Evolutionary conservation across 2,797 vertebrate genomes (phyloP), one percentile per base, ranked within the genome.

Genomic region (Cyprinella venusta): DNA sequence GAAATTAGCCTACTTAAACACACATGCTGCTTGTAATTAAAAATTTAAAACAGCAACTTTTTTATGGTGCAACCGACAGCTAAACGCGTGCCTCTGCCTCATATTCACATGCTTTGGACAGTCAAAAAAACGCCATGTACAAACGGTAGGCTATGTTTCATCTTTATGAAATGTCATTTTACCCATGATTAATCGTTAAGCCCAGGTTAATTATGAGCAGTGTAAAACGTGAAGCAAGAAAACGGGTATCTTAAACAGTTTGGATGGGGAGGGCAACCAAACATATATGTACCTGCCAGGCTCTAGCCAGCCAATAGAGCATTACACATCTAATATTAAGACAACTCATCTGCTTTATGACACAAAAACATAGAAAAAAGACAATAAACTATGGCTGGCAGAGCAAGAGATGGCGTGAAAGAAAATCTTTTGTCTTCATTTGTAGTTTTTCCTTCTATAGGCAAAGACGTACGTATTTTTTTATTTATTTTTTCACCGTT

Each of bases 401-500:
- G 26, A 50, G 79, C n/a, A 13, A 79, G 72, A 84, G 26, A 59
- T 40, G 42, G 61, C 0, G 7, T 42, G 64, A 82, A 84, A 79
- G 48, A 75, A 84, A 79, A 33, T 59, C 5, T 76, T 65, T 59
- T 68, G 68, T 84, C 63, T 84, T 80, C 69, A 86, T 86, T 83
- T 67, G 80, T 76, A 56, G 59, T 76, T 75, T 67, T 76, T 65
- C 45, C 13, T n/a, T 65, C 69, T 21, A 79, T 81, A 30, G 70
- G 68, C 69, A 68, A 81, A 77, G 63, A 38, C 16, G 38, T n/a
- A 38, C 21, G 30, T n/a, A 10, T 36, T 38, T 78, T 78, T 30
- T 30, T 1, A 30, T 30, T 33, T 33, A 3, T 85, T 65, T 74
- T 52, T 45, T 45, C 24, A 36, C 77, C 24, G 63, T 80, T 87